Evolutionary conservation across 2,797 vertebrate genomes (phyloP), one percentile per base, ranked within the genome.

Genomic region (Meriones psammophilus): DNA sequence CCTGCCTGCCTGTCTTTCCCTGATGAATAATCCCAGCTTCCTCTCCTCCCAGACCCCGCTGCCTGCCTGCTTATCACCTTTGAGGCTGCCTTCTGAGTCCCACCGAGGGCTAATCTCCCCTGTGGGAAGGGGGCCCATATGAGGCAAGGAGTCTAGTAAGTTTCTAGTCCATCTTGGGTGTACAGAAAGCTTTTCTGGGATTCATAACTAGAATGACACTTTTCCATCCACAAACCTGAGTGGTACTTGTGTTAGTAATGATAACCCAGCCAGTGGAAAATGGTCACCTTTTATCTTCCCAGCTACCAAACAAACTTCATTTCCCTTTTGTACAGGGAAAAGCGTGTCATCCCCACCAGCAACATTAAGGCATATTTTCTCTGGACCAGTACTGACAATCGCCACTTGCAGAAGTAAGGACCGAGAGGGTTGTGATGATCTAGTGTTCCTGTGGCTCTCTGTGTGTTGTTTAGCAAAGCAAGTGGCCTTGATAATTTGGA

Each of bases 1-100:
- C 97, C 83, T 30, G 86, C 92, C 88, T 81, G 95, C 91, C 91
- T 96, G 89, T 78, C 92, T 94, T 96, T 71, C 60, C 89, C 64
- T 9, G 3, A 5, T 81, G 39, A 97, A 96, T 96, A 97, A 95
- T 95, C 96, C 92, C 74, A 73, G 86, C 56, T 94, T 92, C 94
- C 80, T 87, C 92, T 96, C 39, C 94, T 96, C 92, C 88, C 39
- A 80, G 88, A 69, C 81, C 60, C 88, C 76, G 79, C 86, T 96
- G 69, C 88, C 88, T 0, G 8, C 26, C 88, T 81, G 89, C 62
- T 91, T 60, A 50, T 80, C 87, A 73, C 91, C 69, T 94, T 83
- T 0, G 30, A 94, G 93, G 71, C 56, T 71, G 60, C 56, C 71
- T 89, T 93, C 79, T 62, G 89, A 73, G 50, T 76, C 10, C 73